These are phyloP conservation scores for Atrina japonica DNA, from an alignment of 2,888 invertebrate species.

Conservation along the genomic window DNA sequence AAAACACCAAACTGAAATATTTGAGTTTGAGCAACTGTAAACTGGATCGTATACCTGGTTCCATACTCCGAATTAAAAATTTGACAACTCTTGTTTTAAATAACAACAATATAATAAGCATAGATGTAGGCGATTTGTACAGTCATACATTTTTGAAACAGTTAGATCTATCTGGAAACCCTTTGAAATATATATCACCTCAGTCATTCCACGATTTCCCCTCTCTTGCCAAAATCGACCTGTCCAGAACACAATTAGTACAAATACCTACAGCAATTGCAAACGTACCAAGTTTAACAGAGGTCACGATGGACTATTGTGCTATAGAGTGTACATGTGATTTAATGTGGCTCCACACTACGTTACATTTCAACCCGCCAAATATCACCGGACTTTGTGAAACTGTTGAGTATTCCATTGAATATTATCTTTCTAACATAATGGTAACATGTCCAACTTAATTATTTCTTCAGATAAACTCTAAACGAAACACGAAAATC, in stretches of 20 bases:
- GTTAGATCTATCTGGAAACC: constrained; percentile 48
- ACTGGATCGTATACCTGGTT: constrained; percentile 53
- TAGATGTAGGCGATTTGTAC: constrained; percentile 56
- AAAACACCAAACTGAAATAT: constrained; percentile 42
- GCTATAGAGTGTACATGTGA: constrained; percentile 53
- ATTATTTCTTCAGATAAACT: too few relatives aligned
- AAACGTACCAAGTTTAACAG: constrained; percentile 34
- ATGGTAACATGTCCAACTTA: constrained; percentile 40
- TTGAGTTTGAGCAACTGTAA: constrained; percentile 49
- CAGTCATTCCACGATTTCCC: constrained; percentile 48
- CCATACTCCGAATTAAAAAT: constrained; percentile 23
- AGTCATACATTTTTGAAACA: constrained; percentile 26
- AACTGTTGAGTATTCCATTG: constrained; percentile 44
- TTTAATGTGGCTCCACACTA: constrained; percentile 45
- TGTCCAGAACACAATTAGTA: constrained; percentile 40
- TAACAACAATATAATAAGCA: constrained; percentile 53
- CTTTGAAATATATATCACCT: constrained; percentile 52
- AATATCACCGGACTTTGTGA: constrained; percentile 47
- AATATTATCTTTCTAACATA: constrained; percentile 38
- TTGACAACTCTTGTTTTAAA: constrained; percentile 50
- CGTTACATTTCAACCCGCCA: not conserved
- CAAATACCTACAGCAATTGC: constrained; percentile 50
- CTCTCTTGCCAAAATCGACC: constrained; percentile 31
- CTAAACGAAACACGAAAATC: too few relatives aligned
- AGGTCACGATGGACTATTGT: constrained; percentile 31